These are phyloP conservation scores for Rhodinocichla rosea DNA, from an alignment of 2,113 vertebrate genomes.

Conservation along the genomic window DNA sequence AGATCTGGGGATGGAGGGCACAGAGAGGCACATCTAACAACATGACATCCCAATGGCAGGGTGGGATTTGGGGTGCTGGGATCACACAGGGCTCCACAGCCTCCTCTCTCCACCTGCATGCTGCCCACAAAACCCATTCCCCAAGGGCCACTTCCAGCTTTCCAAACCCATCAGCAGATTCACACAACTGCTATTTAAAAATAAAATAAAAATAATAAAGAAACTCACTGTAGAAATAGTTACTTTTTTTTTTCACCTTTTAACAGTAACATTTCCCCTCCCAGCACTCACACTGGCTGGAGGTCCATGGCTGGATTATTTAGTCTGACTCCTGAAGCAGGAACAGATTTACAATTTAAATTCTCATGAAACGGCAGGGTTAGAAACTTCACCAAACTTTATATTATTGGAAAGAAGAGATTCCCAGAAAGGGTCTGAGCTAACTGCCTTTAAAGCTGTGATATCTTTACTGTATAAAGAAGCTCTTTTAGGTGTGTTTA, in stretches of 20 bases:
- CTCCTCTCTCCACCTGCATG: neutral
- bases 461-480: neutral
- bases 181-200: constrained; percentile 20
- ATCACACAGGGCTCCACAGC: neutral
- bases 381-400: constrained; percentile 49
- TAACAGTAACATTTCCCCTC: constrained; percentile 22
- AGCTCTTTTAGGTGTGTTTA: neutral
- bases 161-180: constrained; percentile 13
- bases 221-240: neutral
- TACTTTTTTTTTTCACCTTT: neutral
- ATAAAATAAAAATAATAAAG: neutral
- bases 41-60: rapidly evolving
- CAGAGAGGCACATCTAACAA: rapidly evolving
- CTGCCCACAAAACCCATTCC: neutral
- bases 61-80: neutral
- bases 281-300: neutral
- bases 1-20: neutral
- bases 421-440: neutral
- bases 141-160: neutral
- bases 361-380: neutral
- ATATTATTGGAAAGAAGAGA: constrained; percentile 4
- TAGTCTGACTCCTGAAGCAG: constrained; percentile 21
- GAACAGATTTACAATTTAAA: constrained; percentile 47
- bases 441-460: constrained; percentile 1
- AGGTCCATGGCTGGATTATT: neutral